These are phyloP conservation scores for sheep (Ovis aries) DNA, from an alignment of 2,113 vertebrate genomes.

Conservation along the genomic window DNA sequence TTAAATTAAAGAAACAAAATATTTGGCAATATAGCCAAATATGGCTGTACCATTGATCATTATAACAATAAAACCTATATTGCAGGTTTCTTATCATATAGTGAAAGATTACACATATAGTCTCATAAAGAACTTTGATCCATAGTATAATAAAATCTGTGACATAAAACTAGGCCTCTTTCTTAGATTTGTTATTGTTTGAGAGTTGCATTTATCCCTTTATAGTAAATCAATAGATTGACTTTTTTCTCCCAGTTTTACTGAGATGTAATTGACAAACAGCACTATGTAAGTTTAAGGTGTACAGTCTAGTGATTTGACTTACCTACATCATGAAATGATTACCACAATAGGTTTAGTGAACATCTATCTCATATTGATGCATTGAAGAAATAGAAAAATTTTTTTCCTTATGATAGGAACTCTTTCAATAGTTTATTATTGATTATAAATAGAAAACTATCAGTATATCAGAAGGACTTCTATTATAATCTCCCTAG, in stretches of 20 bases:
- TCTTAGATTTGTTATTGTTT: slow-evolving; percentile 33
- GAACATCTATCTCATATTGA: background rate
- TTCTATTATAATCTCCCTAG: background rate
- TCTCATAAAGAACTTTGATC: slow-evolving; percentile 18
- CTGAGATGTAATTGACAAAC: background rate
- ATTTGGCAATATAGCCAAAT: background rate
- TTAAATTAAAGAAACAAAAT: slow-evolving; percentile 11
- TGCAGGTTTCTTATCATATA: background rate
- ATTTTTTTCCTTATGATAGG: background rate
- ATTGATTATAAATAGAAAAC: background rate
- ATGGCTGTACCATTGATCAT: background rate
- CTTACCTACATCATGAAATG: background rate
- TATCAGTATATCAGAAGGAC: background rate
- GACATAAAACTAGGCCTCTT: background rate
- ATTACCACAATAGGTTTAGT: background rate
- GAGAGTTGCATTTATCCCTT: background rate
- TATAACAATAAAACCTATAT: background rate
- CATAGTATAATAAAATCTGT: background rate
- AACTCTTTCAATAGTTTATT: background rate
- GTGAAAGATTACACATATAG: background rate
- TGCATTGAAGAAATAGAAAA: background rate
- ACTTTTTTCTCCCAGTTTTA: background rate
- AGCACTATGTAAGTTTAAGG: background rate
- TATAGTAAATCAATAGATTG: background rate
- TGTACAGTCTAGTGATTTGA: background rate